Conservation (phyloP, 53 echinoderm and acorn worm genomes). For the Echinarachnius parma region DNA sequence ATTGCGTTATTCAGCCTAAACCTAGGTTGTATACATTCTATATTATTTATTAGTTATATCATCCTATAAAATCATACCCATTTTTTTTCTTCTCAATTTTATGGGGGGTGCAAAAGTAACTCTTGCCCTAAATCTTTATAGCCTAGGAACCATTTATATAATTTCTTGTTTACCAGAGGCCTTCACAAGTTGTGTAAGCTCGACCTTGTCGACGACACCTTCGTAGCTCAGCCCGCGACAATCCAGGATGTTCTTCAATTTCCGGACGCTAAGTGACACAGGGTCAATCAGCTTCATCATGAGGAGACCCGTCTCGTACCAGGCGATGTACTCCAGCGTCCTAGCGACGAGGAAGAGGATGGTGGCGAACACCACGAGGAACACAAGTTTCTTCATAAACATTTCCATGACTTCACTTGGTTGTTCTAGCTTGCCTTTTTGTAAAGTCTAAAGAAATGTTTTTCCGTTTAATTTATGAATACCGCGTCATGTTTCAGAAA, state of each 20-base stretch:
- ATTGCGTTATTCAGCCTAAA: neutral
- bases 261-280: constrained; percentile 75
- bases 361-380: constrained; percentile 67
- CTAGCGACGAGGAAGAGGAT: constrained; percentile 71
- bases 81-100: no score
- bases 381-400: constrained; percentile 50
- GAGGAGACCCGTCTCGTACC: constrained; percentile 91
- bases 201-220: constrained; percentile 82
- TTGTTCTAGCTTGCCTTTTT: no score
- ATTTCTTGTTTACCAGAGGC: constrained; percentile 87
- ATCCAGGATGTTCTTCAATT: constrained; percentile 81
- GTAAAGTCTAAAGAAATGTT: no score
- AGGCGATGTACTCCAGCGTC: constrained; percentile 70
- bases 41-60: no score
- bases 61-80: no score
- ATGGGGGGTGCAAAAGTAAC: no score
- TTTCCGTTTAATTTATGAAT: no score
- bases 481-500: no score
- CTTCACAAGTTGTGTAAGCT: constrained; percentile 62
- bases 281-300: constrained; percentile 84
- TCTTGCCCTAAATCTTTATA: neutral
- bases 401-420: constrained; percentile 3
- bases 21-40: no score
- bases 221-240: constrained; percentile 84
- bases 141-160: neutral